Evolutionary conservation across 2,113 vertebrate species (phyloP).

Genomic region (Cavia aperea): DNA sequence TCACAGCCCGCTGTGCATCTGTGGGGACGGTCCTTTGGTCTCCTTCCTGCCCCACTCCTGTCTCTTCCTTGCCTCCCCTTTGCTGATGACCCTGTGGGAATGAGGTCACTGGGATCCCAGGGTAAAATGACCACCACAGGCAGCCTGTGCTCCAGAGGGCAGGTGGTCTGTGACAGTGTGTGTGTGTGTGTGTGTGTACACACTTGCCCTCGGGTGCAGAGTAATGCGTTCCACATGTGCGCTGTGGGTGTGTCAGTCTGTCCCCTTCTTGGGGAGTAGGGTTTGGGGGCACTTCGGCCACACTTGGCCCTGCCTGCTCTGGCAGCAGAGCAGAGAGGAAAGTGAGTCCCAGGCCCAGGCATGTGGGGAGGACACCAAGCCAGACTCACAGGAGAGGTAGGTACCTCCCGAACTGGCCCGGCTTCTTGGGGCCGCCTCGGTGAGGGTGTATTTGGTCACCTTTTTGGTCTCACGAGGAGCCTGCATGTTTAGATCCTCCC

Average conservation of each 20-base stretch:
- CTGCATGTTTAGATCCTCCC: neutral
- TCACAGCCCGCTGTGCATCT: neutral
- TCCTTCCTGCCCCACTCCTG: neutral
- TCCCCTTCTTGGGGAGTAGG: neutral
- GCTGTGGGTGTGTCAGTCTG: neutral
- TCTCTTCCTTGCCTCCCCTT: neutral
- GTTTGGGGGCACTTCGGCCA: neutral
- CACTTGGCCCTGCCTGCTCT: no score
- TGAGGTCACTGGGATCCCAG: conserved; percentile 53
- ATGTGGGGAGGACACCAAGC: neutral
- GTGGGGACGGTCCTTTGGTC: neutral
- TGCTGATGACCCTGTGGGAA: neutral
- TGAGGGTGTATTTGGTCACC: fast-evolving
- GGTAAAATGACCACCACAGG: conserved; percentile 36
- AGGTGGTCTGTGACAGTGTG: neutral
- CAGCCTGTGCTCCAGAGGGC: neutral
- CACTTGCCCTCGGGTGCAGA: neutral
- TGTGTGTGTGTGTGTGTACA: no score
- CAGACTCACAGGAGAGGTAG: neutral
- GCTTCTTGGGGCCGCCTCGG: neutral
- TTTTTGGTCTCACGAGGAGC: neutral
- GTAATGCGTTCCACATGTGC: fast-evolving
- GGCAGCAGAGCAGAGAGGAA: neutral
- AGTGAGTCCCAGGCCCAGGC: neutral
- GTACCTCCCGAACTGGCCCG: neutral